Evolutionary conservation across 2,113 vertebrate species (phyloP).

Genomic region (Anser cygnoides): DNA sequence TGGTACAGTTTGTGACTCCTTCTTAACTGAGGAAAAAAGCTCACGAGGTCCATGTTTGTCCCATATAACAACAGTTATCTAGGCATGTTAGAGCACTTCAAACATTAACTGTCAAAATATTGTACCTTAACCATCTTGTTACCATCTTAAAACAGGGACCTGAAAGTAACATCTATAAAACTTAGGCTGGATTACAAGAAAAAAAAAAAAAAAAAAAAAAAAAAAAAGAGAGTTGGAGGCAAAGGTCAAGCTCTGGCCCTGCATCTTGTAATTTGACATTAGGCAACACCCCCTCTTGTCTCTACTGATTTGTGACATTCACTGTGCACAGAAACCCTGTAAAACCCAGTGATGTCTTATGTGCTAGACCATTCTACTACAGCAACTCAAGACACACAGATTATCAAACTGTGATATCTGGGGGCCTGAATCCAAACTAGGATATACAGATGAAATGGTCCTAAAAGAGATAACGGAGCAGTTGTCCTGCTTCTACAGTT

Average conservation of each 20-base stretch:
- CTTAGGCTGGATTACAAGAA: not conserved
- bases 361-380: not conserved
- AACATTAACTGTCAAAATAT: not conserved
- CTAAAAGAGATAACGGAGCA: not conserved
- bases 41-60: not conserved
- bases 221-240: not conserved
- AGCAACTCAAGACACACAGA: not conserved
- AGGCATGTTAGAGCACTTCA: not conserved
- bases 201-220: not conserved
- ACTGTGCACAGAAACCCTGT: not conserved
- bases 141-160: not conserved
- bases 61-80: not conserved
- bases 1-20: not conserved
- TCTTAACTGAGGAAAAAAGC: not conserved
- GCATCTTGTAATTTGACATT: not conserved
- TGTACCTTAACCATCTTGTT: not conserved
- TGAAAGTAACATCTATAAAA: not conserved
- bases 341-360: not conserved
- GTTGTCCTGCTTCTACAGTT: constrained; percentile 2
- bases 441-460: not conserved
- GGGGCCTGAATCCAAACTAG: not conserved
- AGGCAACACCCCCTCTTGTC: not conserved
- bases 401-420: not conserved
- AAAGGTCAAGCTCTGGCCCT: not conserved
- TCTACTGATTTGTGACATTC: not conserved